Percentiles rank a stretch among this genome's conserved stretches.
phyloP scores from a whole-genome alignment of 2,113 vertebrate genomes.

The Leucosticte australis region DNA sequence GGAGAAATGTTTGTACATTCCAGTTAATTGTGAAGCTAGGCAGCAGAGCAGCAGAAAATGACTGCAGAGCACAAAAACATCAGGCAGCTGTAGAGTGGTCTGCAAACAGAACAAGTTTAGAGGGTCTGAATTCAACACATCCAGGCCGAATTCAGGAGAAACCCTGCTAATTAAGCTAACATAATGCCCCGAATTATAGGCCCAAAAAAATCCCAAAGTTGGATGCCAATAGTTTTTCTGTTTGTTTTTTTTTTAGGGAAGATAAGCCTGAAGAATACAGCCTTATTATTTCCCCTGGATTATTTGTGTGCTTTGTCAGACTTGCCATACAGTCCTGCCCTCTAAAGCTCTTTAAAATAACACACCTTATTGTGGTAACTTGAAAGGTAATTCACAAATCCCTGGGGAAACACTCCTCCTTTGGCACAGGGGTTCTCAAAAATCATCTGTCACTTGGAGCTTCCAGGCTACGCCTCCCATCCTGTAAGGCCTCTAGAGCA shows the following conservation, averaged over 20 bases:
- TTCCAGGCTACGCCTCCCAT: neutral
- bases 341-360: neutral
- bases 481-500: constrained; percentile 9
- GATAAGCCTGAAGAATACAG: neutral
- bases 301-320: neutral
- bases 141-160: neutral
- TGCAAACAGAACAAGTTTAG: neutral
- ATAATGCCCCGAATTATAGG: neutral
- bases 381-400: neutral
- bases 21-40: constrained; percentile 45
- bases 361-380: neutral
- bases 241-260: neutral
- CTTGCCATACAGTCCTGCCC: neutral
- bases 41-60: neutral
- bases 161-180: neutral
- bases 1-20: constrained; percentile 40
- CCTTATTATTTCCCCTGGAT: neutral
- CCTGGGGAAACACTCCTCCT: neutral
- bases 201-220: neutral
- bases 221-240: neutral
- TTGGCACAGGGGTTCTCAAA: neutral
- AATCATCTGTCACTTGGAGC: neutral
- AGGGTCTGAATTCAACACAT: neutral
- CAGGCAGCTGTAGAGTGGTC: neutral
- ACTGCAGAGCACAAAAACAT: constrained; percentile 39